phyloP scores from a whole-genome alignment of 2,113 vertebrate genomes.

The Brachirus orientalis region DNA sequence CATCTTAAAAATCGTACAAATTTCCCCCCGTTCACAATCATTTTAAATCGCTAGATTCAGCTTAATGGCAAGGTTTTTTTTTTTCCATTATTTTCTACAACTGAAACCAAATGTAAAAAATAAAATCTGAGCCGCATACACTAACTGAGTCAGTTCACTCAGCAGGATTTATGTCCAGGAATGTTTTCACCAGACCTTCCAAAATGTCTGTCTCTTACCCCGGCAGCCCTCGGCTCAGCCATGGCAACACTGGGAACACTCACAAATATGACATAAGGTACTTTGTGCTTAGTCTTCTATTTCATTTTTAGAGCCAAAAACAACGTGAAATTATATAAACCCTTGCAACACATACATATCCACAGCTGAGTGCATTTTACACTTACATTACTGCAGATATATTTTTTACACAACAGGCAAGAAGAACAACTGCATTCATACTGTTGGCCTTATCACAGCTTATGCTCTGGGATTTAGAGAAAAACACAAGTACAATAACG shows the following conservation, averaged over 20 bases:
- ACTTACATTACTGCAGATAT: no score
- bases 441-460: no score
- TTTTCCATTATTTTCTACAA: no score
- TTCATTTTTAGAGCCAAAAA: neutral
- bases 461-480: no score
- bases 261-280: neutral
- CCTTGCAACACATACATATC: neutral
- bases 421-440: no score
- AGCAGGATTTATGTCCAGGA: slow-evolving; percentile 37
- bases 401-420: no score
- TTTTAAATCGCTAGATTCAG: no score
- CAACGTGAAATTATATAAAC: neutral
- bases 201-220: slow-evolving; percentile 45
- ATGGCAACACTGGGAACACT: slow-evolving; percentile 28
- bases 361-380: no score
- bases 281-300: neutral
- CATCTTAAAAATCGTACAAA: no score
- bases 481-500: no score
- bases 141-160: slow-evolving; percentile 22
- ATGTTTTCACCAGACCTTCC: slow-evolving; percentile 34
- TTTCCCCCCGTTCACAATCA: no score
- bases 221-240: neutral
- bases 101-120: neutral
- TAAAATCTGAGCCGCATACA: neutral
- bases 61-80: no score